Evolutionary conservation across 2,797 vertebrate genomes (phyloP).

Genomic region (Setipinna tenuifilis): DNA sequence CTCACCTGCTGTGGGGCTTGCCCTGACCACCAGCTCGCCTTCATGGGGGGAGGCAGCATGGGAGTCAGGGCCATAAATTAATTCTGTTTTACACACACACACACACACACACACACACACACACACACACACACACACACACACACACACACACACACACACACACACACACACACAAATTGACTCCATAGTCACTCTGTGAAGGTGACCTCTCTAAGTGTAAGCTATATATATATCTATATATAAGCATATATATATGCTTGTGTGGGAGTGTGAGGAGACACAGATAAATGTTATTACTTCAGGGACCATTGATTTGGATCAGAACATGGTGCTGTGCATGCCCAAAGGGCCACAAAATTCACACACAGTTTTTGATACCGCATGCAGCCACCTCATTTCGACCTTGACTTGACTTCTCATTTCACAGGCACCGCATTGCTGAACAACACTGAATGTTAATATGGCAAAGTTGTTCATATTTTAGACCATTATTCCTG

Average conservation of each 20-base stretch:
- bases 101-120: constrained; percentile 26
- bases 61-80: constrained; percentile 52
- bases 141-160: not conserved
- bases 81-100: not conserved
- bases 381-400: constrained; percentile 3
- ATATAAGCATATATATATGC: not conserved
- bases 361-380: not conserved
- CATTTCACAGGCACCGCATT: not conserved
- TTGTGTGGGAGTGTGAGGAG: not conserved
- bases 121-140: not conserved
- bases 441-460: not conserved
- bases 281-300: not conserved
- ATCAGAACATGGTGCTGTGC: constrained; percentile 35
- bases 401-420: not conserved
- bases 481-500: not conserved
- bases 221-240: too few species aligned
- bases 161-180: not conserved
- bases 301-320: constrained; percentile 3
- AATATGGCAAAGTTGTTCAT: not conserved
- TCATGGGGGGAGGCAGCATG: constrained; percentile 74
- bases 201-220: constrained; percentile 3
- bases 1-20: constrained; percentile 43
- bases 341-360: constrained; percentile 12
- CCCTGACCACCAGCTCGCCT: constrained; percentile 65
- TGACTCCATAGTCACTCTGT: not conserved